Percentiles rank a stretch among this genome's conserved stretches.
Evolutionary conservation across 1,140 invertebrate species (phyloP).

Genomic region (Achatina immaculata): DNA sequence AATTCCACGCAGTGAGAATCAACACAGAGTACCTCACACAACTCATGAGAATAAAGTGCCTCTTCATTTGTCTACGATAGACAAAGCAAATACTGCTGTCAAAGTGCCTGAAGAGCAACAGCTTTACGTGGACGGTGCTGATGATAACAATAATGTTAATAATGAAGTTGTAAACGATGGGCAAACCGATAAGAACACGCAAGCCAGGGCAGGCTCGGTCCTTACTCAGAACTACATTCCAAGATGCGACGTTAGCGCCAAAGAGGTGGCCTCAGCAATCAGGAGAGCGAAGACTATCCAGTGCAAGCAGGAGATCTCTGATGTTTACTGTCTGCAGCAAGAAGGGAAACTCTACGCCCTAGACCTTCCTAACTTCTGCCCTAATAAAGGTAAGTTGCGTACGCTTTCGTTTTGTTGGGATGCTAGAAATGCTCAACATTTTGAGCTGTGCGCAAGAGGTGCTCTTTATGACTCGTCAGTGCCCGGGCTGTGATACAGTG

Average conservation of each 20-base stretch:
- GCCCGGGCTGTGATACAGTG: too few relatives aligned
- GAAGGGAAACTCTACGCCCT: conserved; percentile 82
- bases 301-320: conserved; percentile 89
- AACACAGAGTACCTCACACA: neutral
- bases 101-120: conserved; percentile 13
- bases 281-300: conserved; percentile 86
- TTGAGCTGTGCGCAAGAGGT: too few relatives aligned
- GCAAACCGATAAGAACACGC: neutral
- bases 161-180: neutral
- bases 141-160: neutral
- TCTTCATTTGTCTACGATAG: neutral
- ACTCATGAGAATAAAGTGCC: neutral
- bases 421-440: neutral
- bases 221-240: conserved; percentile 76
- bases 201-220: neutral
- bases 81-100: neutral
- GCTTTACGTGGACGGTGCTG: conserved; percentile 8
- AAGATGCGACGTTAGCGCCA: conserved; percentile 80
- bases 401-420: neutral
- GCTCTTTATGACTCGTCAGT: too few relatives aligned
- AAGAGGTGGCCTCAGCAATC: conserved; percentile 89
- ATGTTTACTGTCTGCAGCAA: conserved; percentile 86
- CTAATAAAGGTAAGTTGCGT: conserved; percentile 71
- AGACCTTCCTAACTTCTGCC: conserved; percentile 83
- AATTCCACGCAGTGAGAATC: neutral